Evolutionary conservation across 2,888 invertebrate species (phyloP).

Genomic region (Zaprionus obscuricornis): DNA sequence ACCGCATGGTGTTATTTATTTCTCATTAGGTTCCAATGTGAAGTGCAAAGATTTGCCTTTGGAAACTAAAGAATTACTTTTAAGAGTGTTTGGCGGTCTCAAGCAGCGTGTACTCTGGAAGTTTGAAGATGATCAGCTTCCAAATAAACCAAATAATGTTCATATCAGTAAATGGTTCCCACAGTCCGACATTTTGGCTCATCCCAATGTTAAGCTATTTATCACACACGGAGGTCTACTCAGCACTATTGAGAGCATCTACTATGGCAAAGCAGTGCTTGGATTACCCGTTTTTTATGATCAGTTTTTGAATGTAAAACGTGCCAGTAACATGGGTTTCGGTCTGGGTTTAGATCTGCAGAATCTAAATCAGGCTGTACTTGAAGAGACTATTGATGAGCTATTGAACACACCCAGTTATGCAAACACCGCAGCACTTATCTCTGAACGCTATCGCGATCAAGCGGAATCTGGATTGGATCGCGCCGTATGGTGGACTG

Average conservation of each 20-base stretch:
- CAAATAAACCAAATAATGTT: slow-evolving; percentile 75
- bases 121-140: slow-evolving; percentile 79
- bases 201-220: slow-evolving; percentile 84
- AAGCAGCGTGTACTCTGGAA: slow-evolving; percentile 82
- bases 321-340: slow-evolving; percentile 69
- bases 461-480: slow-evolving; percentile 77
- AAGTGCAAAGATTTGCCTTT: slow-evolving; percentile 68
- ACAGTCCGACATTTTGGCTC: slow-evolving; percentile 82
- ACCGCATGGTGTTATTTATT: slow-evolving; percentile 82
- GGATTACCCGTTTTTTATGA: slow-evolving; percentile 83
- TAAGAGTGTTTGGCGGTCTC: slow-evolving; percentile 51
- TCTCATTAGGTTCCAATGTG: slow-evolving; percentile 83
- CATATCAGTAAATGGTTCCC: slow-evolving; percentile 81
- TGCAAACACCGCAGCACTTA: slow-evolving; percentile 31
- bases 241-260: slow-evolving; percentile 84
- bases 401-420: slow-evolving; percentile 62
- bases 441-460: slow-evolving; percentile 76
- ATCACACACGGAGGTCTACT: slow-evolving; percentile 85
- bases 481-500: slow-evolving; percentile 81
- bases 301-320: slow-evolving; percentile 80
- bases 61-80: slow-evolving; percentile 52
- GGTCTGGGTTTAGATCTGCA: slow-evolving; percentile 67
- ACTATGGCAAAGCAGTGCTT: slow-evolving; percentile 83
- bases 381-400: slow-evolving; percentile 50
- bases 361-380: slow-evolving; percentile 31